Percentiles rank a stretch among this genome's conserved stretches.
Evolutionary conservation across 2,113 vertebrate genomes (phyloP).

Genomic region (Hippocampus abdominalis): DNA sequence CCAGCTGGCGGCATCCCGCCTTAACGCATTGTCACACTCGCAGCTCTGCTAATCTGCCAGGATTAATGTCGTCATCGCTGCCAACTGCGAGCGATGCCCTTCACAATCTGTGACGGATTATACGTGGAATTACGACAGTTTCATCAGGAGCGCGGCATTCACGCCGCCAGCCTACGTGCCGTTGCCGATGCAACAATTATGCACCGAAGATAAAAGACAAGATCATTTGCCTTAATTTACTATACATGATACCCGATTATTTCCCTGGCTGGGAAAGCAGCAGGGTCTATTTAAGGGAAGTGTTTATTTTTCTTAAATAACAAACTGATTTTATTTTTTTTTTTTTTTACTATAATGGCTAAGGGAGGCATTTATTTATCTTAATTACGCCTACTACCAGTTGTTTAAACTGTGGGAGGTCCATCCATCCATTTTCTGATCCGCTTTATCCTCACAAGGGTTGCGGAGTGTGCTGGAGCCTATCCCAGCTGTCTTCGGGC

Average conservation of each 20-base stretch:
- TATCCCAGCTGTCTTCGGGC: too few relatives aligned
- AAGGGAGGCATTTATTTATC: too few relatives aligned
- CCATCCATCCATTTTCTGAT: too few relatives aligned
- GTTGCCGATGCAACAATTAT: constrained; percentile 23
- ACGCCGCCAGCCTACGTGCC: not conserved
- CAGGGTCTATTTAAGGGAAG: not conserved
- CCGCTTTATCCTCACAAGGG: too few relatives aligned
- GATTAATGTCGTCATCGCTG: constrained; percentile 43
- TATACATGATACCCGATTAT: not conserved
- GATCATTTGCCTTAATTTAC: not conserved
- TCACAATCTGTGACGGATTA: constrained; percentile 45
- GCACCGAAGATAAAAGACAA: not conserved
- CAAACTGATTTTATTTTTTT: too few relatives aligned
- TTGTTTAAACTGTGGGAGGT: too few relatives aligned
- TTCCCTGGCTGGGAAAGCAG: not conserved
- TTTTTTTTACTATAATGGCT: too few relatives aligned
- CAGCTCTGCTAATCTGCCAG: constrained; percentile 20
- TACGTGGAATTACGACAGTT: constrained; percentile 14
- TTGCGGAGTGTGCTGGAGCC: too few relatives aligned
- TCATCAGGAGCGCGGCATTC: constrained; percentile 14
- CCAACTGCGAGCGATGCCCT: constrained; percentile 29
- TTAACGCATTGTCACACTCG: not conserved
- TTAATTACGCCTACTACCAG: too few relatives aligned
- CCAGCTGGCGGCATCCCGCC: not conserved
- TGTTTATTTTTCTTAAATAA: not conserved